Conservation (phyloP, 2,113 vertebrate species). For the Pseudopipra pipra region DNA sequence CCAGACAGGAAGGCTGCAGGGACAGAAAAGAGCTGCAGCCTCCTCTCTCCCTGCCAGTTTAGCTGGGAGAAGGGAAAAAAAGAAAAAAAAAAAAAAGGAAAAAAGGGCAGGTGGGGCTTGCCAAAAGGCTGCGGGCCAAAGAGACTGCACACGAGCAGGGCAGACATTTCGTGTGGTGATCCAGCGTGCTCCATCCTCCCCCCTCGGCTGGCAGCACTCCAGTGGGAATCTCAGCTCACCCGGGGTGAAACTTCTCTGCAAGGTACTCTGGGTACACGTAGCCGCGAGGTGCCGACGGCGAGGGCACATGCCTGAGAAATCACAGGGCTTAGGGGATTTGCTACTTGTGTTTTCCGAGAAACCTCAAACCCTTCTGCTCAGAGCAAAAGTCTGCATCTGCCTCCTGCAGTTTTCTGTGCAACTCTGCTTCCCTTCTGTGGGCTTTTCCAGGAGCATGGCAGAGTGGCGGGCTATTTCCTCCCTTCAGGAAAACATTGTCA, state of each 20-base stretch:
- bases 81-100: not conserved
- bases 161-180: not conserved
- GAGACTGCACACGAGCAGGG: slow-evolving; percentile 12
- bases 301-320: not conserved
- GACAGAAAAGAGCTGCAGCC: slow-evolving; percentile 10
- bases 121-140: slow-evolving; percentile 1
- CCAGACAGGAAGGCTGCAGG: slow-evolving; percentile 39
- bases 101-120: not conserved
- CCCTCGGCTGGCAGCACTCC: not conserved
- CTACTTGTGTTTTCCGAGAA: not conserved
- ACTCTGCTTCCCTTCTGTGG: not conserved
- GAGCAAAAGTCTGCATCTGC: not conserved
- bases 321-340: not conserved
- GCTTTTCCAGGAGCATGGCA: not conserved
- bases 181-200: not conserved
- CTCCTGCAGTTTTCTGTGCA: not conserved
- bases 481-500: rapidly evolving
- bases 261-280: not conserved
- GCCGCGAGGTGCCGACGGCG: rapidly evolving
- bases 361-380: not conserved
- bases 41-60: not conserved
- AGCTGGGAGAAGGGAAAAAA: not conserved
- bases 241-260: not conserved
- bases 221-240: not conserved
- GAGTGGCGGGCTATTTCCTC: not conserved